A percentile compares a stretch with the other conserved stretches of the same genome.
phyloP scores from a whole-genome alignment of 2,797 vertebrate genomes.

The Tokudaia tokunoshimensis region DNA sequence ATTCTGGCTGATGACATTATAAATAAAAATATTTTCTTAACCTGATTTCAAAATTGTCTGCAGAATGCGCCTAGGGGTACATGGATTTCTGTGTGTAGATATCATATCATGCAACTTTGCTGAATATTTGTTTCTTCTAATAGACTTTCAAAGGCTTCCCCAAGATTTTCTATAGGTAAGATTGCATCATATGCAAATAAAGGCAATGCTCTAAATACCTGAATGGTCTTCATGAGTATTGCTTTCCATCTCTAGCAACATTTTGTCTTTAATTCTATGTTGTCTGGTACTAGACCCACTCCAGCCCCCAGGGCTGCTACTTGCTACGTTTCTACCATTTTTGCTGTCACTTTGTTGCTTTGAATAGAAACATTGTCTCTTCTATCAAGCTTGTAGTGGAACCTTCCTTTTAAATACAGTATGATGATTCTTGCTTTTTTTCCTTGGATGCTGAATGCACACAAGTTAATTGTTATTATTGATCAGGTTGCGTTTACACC shows the following conservation, averaged over 20 bases:
- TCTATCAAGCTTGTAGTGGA: neutral
- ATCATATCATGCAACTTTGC: neutral
- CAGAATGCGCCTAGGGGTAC: neutral
- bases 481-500: neutral
- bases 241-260: neutral
- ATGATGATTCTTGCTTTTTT: neutral
- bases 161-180: slow-evolving; percentile 1
- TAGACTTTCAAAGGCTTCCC: neutral
- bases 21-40: slow-evolving; percentile 38
- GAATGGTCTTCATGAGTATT: neutral
- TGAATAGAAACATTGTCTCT: slow-evolving; percentile 35
- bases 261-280: slow-evolving; percentile 46
- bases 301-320: neutral
- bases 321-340: neutral
- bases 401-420: neutral
- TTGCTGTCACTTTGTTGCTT: slow-evolving; percentile 14
- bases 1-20: neutral
- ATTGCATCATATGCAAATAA: neutral
- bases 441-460: neutral
- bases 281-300: neutral
- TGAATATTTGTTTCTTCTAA: slow-evolving; percentile 27
- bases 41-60: slow-evolving; percentile 15
- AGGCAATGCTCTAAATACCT: neutral
- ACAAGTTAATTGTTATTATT: neutral
- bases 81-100: slow-evolving; percentile 34